phyloP scores from a whole-genome alignment of 2,113 vertebrate genomes.

The Jaculus jaculus region DNA sequence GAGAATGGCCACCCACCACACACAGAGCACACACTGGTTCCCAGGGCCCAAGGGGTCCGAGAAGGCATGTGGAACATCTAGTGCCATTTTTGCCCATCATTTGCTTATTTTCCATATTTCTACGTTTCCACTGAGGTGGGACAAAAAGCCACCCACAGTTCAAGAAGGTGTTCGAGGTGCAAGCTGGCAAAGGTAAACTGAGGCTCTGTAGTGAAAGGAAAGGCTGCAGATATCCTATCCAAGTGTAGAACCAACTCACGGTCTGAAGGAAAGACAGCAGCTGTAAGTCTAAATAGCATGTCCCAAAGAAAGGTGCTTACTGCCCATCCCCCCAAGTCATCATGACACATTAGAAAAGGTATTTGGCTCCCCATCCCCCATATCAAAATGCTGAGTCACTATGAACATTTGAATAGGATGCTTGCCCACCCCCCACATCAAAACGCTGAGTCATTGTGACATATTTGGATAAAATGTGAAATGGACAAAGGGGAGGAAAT shows the following conservation, averaged over 20 bases:
- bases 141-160: not conserved
- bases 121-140: not conserved
- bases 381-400: not conserved
- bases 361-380: not conserved
- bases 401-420: not conserved
- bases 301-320: not conserved
- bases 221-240: not conserved
- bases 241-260: not conserved
- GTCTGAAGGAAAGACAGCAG: not conserved
- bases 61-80: not conserved
- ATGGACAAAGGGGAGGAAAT: not conserved
- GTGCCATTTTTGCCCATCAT: accelerated
- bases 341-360: not conserved
- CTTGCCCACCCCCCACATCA: not conserved
- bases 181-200: not conserved
- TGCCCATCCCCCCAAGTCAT: no score
- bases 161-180: accelerated
- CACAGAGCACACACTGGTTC: accelerated
- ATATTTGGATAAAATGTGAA: not conserved
- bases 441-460: not conserved
- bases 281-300: no score
- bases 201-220: not conserved
- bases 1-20: accelerated
- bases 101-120: not conserved
- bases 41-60: not conserved